Conservation (phyloP, 2,113 vertebrate genomes). For the Phalacrocorax brasilianus region DNA sequence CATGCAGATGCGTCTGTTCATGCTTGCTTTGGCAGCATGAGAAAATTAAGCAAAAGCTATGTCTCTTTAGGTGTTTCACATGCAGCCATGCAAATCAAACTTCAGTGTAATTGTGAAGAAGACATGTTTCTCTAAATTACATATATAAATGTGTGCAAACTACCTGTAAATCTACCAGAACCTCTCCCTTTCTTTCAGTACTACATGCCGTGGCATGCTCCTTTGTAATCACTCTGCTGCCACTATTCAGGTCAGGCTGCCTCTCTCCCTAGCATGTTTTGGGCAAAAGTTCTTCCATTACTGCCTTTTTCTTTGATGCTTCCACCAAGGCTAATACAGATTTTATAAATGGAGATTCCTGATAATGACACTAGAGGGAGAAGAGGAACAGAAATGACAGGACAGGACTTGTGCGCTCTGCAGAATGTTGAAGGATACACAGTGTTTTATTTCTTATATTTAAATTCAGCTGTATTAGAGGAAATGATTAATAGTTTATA, state of each 20-base stretch:
- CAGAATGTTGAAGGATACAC: background rate
- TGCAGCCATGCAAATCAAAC: background rate
- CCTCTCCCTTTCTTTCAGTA: background rate
- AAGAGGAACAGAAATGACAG: conserved; percentile 29
- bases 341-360: background rate
- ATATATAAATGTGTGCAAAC: background rate
- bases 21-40: background rate
- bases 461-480: background rate
- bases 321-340: background rate
- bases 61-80: background rate
- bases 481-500: background rate
- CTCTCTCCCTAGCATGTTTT: background rate
- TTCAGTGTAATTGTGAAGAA: background rate
- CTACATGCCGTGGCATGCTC: background rate
- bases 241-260: background rate
- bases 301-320: background rate
- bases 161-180: background rate
- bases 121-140: background rate
- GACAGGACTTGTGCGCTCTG: background rate
- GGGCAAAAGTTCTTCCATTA: background rate
- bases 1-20: background rate
- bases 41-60: background rate
- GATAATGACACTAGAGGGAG: conserved; percentile 50
- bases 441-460: background rate
- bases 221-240: background rate